phyloP scores from a whole-genome alignment of 2,113 vertebrate genomes.

The Oreochromis spilurus region DNA sequence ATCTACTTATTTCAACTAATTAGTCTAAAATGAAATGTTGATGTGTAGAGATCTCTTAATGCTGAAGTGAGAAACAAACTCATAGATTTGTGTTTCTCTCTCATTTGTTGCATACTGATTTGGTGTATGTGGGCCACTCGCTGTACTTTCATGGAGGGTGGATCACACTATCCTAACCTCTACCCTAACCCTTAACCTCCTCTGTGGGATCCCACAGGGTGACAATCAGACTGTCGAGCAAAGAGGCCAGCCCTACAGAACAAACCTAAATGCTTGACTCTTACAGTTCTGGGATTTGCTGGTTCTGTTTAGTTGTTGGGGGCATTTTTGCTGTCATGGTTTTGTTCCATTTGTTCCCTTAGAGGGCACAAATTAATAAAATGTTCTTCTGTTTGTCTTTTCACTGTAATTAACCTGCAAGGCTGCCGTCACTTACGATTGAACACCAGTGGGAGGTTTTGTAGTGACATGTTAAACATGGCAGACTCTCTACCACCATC shows the following conservation, averaged over 20 bases:
- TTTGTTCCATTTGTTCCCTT: not conserved
- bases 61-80: not conserved
- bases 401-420: not conserved
- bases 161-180: not conserved
- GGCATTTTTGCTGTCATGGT: not conserved
- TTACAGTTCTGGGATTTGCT: not conserved
- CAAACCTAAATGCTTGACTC: not conserved
- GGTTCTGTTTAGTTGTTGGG: not conserved
- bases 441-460: not conserved
- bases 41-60: not conserved
- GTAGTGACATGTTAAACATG: not conserved
- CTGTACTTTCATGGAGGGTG: not conserved
- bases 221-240: not conserved
- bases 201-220: not conserved
- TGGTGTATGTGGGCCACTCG: not conserved
- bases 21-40: not conserved
- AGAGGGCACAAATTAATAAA: not conserved
- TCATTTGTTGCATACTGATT: not conserved
- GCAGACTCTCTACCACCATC: not conserved
- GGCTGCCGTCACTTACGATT: not conserved
- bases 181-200: not conserved
- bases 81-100: not conserved
- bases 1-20: not conserved
- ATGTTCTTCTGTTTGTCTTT: not conserved
- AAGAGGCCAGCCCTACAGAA: not conserved